These are phyloP conservation scores for Pseudotriccus pelzelni DNA, from an alignment of 2,797 vertebrate species.

Conservation along the genomic window DNA sequence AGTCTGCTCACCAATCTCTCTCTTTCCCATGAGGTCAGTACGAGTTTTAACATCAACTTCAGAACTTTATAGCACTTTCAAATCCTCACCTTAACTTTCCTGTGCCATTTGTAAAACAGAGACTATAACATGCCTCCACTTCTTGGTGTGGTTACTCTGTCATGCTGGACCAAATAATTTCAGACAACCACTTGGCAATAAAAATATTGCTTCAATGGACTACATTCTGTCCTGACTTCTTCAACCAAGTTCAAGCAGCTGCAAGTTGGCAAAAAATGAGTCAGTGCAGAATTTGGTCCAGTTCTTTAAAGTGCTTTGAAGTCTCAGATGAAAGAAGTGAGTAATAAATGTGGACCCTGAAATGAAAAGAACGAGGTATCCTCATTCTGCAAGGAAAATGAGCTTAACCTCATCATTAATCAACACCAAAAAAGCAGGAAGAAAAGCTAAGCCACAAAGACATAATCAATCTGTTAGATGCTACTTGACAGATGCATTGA, in stretches of 20 bases:
- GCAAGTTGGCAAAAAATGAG: not conserved
- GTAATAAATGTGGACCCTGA: not conserved
- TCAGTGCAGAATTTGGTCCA: not conserved
- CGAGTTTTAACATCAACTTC: not conserved
- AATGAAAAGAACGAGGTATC: not conserved
- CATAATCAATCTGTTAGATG: constrained; percentile 13
- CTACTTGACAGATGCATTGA: not conserved
- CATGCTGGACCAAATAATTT: not conserved
- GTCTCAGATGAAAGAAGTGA: not conserved
- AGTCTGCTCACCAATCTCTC: not conserved
- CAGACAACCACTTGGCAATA: not conserved
- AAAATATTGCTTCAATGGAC: not conserved
- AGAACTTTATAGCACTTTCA: not conserved
- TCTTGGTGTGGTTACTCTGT: not conserved
- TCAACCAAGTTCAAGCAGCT: not conserved
- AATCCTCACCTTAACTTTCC: not conserved
- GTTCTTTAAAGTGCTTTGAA: constrained; percentile 4
- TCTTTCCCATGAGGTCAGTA: not conserved
- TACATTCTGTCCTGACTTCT: not conserved
- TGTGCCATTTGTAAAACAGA: not conserved
- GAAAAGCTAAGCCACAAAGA: not conserved
- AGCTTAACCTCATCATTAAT: constrained; percentile 26
- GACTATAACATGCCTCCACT: not conserved
- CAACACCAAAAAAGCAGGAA: not conserved
- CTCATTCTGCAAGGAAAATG: constrained; percentile 5